phyloP scores from a whole-genome alignment of 2,113 vertebrate species.

The Sphyrna mokarran region DNA sequence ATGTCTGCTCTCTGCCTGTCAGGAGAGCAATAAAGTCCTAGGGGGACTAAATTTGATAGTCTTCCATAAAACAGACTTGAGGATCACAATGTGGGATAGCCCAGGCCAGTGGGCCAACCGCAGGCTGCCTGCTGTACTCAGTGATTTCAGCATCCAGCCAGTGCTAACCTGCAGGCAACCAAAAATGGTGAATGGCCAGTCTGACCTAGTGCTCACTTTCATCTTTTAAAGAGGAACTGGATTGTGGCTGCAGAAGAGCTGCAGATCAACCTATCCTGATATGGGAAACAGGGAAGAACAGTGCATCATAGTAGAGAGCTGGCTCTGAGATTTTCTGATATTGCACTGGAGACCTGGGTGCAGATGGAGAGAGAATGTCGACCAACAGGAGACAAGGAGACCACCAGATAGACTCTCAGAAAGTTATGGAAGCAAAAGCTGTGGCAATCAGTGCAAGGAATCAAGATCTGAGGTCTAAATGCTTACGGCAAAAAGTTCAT shows the following conservation, averaged over 20 bases:
- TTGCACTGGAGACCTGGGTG: not conserved
- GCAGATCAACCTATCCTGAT: not conserved
- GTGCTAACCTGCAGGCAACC: not conserved
- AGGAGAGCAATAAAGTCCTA: not conserved
- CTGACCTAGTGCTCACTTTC: not conserved
- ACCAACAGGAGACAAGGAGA: not conserved
- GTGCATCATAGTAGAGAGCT: not conserved
- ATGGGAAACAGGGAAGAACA: not conserved
- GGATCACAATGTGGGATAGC: not conserved
- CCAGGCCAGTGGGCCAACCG: not conserved
- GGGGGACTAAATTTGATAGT: not conserved
- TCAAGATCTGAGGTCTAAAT: not conserved
- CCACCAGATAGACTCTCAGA: not conserved
- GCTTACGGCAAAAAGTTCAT: not conserved
- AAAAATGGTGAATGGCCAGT: not conserved
- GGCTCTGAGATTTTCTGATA: not conserved
- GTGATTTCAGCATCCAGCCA: not conserved
- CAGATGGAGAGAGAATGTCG: no score
- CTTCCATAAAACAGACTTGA: not conserved
- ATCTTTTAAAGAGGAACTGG: not conserved
- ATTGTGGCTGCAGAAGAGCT: not conserved
- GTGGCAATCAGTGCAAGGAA: not conserved
- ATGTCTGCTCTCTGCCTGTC: not conserved
- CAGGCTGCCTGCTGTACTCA: not conserved
- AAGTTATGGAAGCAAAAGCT: not conserved